Evolutionary conservation across 2,888 invertebrate species (phyloP).

Genomic region (Alcis repandata): DNA sequence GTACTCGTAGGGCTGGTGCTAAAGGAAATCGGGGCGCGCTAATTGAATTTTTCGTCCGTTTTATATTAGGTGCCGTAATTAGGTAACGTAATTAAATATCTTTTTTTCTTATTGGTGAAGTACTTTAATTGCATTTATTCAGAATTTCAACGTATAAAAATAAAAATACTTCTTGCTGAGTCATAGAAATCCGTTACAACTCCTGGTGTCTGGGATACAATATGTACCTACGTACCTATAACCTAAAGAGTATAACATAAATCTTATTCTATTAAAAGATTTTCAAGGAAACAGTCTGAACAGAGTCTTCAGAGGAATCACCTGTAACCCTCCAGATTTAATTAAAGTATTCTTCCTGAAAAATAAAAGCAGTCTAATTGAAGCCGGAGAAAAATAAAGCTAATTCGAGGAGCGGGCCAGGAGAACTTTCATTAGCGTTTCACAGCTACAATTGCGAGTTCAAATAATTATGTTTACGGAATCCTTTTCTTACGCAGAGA

Average conservation of each 20-base stretch:
- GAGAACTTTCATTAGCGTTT: conserved; percentile 81
- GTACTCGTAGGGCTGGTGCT: conserved; percentile 35
- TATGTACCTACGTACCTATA: no score
- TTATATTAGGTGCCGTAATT: conserved; percentile 24
- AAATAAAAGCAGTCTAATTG: conserved; percentile 76
- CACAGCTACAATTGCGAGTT: conserved; percentile 83
- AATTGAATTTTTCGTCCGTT: conserved; percentile 44
- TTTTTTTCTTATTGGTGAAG: background rate
- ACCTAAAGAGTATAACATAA: conserved; percentile 1
- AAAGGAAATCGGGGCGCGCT: conserved; percentile 43
- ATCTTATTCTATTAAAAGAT: conserved; percentile 41
- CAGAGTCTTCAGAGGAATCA: conserved; percentile 45
- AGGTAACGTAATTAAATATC: conserved; percentile 7
- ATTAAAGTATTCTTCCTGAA: conserved; percentile 72
- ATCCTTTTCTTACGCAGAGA: conserved; percentile 85
- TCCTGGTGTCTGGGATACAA: no score
- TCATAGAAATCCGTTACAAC: background rate
- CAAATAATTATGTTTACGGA: conserved; percentile 86
- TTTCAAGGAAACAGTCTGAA: conserved; percentile 40
- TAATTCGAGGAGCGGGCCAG: conserved; percentile 73
- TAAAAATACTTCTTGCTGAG: background rate
- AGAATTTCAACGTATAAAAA: background rate
- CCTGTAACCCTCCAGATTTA: conserved; percentile 73
- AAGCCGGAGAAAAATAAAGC: conserved; percentile 74
- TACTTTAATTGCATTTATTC: background rate